Evolutionary conservation across 2,113 vertebrate species (phyloP), one percentile per base, ranked within the genome.

Genomic region (Odontophorus gujanensis): DNA sequence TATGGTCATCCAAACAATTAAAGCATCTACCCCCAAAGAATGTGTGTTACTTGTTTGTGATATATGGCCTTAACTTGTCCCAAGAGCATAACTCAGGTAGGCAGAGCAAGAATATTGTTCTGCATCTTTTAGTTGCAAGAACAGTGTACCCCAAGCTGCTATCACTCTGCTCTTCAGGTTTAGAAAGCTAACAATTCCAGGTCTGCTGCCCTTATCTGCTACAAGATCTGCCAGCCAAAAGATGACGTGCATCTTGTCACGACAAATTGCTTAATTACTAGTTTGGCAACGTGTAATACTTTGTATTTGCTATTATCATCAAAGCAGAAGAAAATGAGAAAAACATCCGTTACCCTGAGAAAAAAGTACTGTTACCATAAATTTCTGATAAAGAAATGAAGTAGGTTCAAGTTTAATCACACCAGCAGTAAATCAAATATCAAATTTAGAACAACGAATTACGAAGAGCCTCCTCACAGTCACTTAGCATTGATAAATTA

Each of bases 401-500:
- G 92, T 94, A 89, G 89, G 95, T 96, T 96, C 95, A 91, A 91
- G 97, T 98, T 97, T 96, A 97, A 98, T 98, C 96, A 96, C 65
- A 95, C 40, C 50, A 89, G 86, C 93, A 87, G 93, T 97, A 98
- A 97, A 98, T 98, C 97, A 98, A 97, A 98, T 96, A 97, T 97
- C 97, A 97, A 96, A 98, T 98, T 97, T 97, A 98, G 98, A 98
- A 97, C 97, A 98, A 97, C 93, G 96, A 98, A 97, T 97, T 97
- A 96, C 96, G 97, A 97, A 97, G 89, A 97, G 95, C 96, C 96
- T 97, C 94, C 98, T 97, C 47, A 82, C 96, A 98, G 96, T 98
- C 97, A 97, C 97, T 98, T 97, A 98, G 96, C 97, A 97, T 96
- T 98, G 98, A 98, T 98, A 98, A 98, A 98, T 98, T 98, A 98